Conservation (phyloP, 53 echinoderm and acorn worm genomes). For the Glandiceps talaboti region DNA sequence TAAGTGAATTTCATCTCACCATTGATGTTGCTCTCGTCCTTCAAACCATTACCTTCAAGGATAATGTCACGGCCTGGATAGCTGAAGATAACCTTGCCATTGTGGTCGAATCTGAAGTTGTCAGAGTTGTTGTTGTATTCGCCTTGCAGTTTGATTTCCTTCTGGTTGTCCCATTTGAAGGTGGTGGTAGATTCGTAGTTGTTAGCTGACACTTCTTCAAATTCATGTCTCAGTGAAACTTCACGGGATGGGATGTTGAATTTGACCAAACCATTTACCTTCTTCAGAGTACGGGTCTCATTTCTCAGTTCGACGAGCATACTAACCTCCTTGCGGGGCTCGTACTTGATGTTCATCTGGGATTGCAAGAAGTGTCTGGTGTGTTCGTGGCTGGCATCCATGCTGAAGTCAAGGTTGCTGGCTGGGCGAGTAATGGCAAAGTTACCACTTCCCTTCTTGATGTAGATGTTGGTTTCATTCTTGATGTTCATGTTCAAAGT, state of each 20-base stretch:
- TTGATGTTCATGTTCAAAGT: not conserved
- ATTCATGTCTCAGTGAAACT: not conserved
- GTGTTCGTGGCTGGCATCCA: not conserved
- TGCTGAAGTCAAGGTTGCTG: not conserved
- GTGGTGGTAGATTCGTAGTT: not conserved
- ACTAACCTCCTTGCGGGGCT: not conserved
- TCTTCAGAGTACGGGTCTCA: not conserved
- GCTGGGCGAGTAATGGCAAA: not conserved
- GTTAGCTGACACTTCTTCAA: not conserved
- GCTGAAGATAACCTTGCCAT: not conserved
- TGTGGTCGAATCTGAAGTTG: not conserved
- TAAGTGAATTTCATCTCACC: not conserved
- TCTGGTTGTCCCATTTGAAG: not conserved
- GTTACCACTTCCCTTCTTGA: not conserved
- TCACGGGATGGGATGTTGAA: not conserved
- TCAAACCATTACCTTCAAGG: too few relatives aligned
- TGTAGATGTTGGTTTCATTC: not conserved
- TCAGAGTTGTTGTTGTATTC: constrained; percentile 5
- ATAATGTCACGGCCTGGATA: not conserved
- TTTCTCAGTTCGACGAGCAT: not conserved
- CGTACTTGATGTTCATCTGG: not conserved
- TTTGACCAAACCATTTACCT: not conserved
- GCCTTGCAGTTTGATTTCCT: not conserved
- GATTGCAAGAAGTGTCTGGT: not conserved
- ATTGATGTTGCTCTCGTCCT: not conserved